phyloP scores from a whole-genome alignment of 2,888 invertebrate genomes.

The Drosophila limbata region DNA sequence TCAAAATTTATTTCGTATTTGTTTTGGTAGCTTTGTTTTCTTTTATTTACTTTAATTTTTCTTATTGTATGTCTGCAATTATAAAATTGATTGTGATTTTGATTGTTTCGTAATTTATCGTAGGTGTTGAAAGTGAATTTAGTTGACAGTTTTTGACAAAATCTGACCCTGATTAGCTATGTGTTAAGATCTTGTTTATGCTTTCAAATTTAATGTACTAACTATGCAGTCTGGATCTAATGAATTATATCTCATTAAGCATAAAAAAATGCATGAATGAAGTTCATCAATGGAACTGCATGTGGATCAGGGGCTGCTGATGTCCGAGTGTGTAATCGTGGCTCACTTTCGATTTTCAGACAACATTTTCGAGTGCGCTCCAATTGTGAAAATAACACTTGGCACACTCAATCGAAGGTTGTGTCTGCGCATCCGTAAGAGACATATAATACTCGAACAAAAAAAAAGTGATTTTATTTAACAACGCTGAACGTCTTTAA shows the following conservation, averaged over 20 bases:
- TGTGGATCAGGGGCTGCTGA: conserved; percentile 9
- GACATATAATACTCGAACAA: conserved; percentile 13
- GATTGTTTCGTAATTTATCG: conserved; percentile 72
- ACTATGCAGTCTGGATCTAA: not conserved
- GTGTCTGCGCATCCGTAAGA: conserved; percentile 47
- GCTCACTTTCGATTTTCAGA: conserved; percentile 79
- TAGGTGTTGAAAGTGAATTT: conserved; percentile 72
- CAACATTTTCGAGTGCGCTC: conserved; percentile 70
- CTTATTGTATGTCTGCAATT: conserved; percentile 65
- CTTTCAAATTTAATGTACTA: no score
- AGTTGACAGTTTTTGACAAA: conserved; percentile 69
- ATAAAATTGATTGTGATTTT: conserved; percentile 63
- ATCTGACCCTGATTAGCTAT: conserved; percentile 53
- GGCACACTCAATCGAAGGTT: conserved; percentile 78
- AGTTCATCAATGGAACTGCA: conserved; percentile 61
- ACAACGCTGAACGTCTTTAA: conserved; percentile 23
- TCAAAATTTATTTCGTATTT: conserved; percentile 48
- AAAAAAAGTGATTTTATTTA: conserved; percentile 5
- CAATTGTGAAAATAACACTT: conserved; percentile 79
- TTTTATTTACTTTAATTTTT: conserved; percentile 30
- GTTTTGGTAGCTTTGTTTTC: conserved; percentile 68
- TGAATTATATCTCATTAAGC: conserved; percentile 3
- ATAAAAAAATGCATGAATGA: conserved; percentile 56
- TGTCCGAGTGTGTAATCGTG: conserved; percentile 68
- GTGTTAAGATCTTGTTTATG: not conserved